Conservation (phyloP, 1,140 invertebrate genomes). For the Dermatophagoides farinae region DNA sequence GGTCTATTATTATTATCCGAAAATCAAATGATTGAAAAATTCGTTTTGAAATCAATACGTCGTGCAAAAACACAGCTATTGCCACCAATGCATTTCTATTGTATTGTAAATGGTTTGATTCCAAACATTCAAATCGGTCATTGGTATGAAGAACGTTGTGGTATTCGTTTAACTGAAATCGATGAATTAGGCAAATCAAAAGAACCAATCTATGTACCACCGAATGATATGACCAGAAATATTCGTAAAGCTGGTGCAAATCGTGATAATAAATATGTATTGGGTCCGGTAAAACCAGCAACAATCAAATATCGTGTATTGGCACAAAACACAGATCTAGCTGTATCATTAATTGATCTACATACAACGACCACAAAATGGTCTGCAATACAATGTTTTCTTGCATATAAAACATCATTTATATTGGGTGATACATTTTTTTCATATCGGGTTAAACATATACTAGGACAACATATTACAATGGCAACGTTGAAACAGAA, state of each 20-base stretch:
- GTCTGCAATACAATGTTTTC: constrained; percentile 13
- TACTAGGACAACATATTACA: constrained; percentile 6
- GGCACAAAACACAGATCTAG: constrained; percentile 3
- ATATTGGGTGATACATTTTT: constrained; percentile 12
- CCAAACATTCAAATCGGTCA: neutral
- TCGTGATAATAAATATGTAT: neutral
- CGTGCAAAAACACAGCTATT: neutral
- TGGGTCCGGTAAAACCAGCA: neutral
- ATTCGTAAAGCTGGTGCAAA: neutral
- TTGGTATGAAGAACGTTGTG: constrained; percentile 1
- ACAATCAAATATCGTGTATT: neutral
- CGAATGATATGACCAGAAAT: constrained; percentile 1
- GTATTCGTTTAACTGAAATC: constrained; percentile 14
- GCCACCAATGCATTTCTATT: neutral
- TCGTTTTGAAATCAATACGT: neutral
- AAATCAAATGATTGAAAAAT: neutral
- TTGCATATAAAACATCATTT: constrained; percentile 15
- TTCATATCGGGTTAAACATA: neutral
- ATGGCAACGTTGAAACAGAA: neutral
- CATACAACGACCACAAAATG: constrained; percentile 3
- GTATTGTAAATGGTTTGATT: neutral
- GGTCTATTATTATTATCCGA: constrained; percentile 9
- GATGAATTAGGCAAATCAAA: constrained; percentile 17
- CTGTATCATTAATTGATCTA: constrained; percentile 11
- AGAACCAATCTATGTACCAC: constrained; percentile 11